Conservation (phyloP, 2,113 vertebrate species). For the Brienomyrus longianalis region DNA sequence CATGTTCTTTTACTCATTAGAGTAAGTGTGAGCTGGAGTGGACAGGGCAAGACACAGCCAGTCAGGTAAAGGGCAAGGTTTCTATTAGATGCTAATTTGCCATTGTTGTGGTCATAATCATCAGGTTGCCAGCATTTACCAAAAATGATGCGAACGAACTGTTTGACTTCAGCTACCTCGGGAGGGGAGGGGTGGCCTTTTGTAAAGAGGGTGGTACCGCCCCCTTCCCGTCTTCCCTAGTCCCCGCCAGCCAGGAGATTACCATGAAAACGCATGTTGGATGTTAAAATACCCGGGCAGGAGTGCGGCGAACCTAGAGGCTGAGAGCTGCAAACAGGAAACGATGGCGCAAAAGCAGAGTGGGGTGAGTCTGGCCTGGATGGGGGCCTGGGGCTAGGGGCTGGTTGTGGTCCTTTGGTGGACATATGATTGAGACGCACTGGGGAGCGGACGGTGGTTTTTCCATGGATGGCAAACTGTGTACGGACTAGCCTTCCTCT, state of each 20-base stretch:
- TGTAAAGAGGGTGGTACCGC: neutral
- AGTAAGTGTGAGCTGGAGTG: neutral
- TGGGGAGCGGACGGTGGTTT: neutral
- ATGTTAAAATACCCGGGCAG: neutral
- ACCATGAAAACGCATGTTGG: slow-evolving; percentile 8
- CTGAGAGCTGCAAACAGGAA: neutral
- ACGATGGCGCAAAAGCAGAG: neutral
- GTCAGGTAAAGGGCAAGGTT: neutral
- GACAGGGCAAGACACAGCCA: neutral
- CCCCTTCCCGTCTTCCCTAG: neutral
- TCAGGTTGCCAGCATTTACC: neutral
- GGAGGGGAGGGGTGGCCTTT: neutral
- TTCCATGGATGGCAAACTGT: neutral
- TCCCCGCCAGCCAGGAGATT: slow-evolving; percentile 5
- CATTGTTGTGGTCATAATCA: neutral
- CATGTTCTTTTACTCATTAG: neutral
- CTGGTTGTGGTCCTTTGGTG: neutral
- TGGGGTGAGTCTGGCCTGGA: neutral
- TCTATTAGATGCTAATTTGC: neutral
- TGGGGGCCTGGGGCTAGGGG: neutral
- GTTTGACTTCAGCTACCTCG: neutral
- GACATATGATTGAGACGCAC: neutral
- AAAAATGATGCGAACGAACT: neutral
- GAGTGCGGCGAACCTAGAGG: neutral
- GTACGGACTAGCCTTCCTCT: neutral